Evolutionary conservation across 2,888 invertebrate genomes (phyloP).

Genomic region (Synanthedon formicaeformis): DNA sequence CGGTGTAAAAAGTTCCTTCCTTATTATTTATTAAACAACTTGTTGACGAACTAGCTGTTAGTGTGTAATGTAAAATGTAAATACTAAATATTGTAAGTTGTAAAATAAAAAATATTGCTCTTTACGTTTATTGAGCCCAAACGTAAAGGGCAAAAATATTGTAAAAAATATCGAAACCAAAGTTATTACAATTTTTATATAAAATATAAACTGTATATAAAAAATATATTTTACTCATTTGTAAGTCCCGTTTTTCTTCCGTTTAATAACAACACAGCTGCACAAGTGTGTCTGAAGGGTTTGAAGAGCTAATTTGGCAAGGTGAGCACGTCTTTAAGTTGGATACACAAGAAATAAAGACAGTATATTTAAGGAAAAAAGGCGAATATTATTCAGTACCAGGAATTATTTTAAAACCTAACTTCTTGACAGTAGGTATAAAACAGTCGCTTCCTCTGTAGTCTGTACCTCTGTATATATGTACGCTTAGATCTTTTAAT

Average conservation of each 20-base stretch:
- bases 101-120: conserved; percentile 19
- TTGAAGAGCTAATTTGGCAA: too few species aligned
- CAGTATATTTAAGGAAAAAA: too few species aligned
- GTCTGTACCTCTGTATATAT: too few species aligned
- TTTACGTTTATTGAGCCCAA: conserved; percentile 64
- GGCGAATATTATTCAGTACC: too few species aligned
- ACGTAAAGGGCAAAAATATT: conserved; percentile 44
- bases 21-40: conserved; percentile 8
- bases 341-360: too few species aligned
- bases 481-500: too few species aligned
- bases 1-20: conserved; percentile 48
- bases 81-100: conserved; percentile 5
- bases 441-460: too few species aligned
- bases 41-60: conserved; percentile 10
- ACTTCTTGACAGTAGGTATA: too few species aligned
- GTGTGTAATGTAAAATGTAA: conserved; percentile 15
- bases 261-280: background rate
- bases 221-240: background rate
- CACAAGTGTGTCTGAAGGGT: too few species aligned
- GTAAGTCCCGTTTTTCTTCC: background rate
- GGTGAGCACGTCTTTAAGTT: too few species aligned
- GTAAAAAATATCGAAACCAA: background rate
- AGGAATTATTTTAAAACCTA: too few species aligned
- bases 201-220: background rate
- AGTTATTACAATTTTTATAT: background rate